phyloP scores from a whole-genome alignment of 2,113 vertebrate genomes.

The Amblyornis subalaris region DNA sequence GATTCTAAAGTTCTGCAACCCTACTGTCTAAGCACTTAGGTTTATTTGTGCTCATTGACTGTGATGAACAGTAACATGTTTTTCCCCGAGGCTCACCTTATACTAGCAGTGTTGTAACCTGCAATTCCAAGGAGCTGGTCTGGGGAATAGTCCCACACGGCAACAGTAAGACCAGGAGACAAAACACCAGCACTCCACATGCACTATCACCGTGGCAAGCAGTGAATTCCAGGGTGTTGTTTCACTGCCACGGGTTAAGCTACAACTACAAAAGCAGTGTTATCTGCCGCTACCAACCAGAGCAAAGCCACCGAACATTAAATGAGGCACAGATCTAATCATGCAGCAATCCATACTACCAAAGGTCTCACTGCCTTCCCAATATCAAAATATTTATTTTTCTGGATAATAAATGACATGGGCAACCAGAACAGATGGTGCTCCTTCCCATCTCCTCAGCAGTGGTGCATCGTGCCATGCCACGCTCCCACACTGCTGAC shows the following conservation, averaged over 20 bases:
- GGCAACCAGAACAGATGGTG: not conserved
- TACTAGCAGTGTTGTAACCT: not conserved
- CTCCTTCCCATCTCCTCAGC: not conserved
- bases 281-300: not conserved
- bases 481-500: not conserved
- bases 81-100: not conserved
- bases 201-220: not conserved
- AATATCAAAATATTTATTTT: not conserved
- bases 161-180: not conserved
- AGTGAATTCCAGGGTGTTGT: not conserved
- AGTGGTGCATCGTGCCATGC: rapidly evolving
- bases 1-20: not conserved
- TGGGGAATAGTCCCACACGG: not conserved
- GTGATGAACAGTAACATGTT: not conserved
- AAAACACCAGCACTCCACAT: not conserved
- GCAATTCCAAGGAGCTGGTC: not conserved
- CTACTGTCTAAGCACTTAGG: not conserved
- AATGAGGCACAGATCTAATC: not conserved
- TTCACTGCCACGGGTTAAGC: not conserved
- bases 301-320: not conserved
- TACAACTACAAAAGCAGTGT: not conserved
- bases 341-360: not conserved
- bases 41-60: not conserved
- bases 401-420: not conserved
- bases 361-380: not conserved